phyloP scores from a whole-genome alignment of 2,888 invertebrate genomes.

The Protodeltote pygarga region DNA sequence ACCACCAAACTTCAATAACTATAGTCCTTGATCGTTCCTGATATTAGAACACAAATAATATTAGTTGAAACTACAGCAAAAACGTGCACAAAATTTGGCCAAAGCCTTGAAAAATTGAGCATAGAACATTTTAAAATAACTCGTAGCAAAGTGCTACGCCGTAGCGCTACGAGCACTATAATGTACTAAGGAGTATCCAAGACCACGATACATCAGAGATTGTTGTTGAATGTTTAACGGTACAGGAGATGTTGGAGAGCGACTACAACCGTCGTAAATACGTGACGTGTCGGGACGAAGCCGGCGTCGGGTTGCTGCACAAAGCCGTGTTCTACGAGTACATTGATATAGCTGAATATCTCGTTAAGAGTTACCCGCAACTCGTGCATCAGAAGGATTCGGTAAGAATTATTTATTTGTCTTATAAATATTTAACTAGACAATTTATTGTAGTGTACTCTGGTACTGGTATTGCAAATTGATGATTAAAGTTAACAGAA shows the following conservation, averaged over 20 bases:
- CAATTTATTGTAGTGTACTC: not conserved
- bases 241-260: constrained; percentile 71
- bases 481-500: no score
- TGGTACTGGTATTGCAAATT: no score
- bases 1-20: no score
- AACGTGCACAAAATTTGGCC: no score
- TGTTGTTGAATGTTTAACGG: constrained; percentile 28
- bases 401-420: constrained; percentile 80
- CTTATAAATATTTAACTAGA: not conserved
- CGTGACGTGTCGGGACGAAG: constrained; percentile 88
- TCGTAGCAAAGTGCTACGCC: constrained; percentile 40
- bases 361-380: constrained; percentile 89
- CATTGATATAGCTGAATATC: constrained; percentile 90
- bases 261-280: constrained; percentile 77
- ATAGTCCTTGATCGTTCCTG: no score
- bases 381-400: constrained; percentile 90
- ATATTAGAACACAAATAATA: no score
- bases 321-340: constrained; percentile 93
- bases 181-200: constrained; percentile 5
- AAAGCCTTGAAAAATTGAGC: not conserved
- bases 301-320: constrained; percentile 91
- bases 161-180: constrained; percentile 41
- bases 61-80: no score
- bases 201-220: constrained; percentile 5
- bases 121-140: not conserved